Evolutionary conservation across 2,113 vertebrate species (phyloP).

Genomic region (Micromys minutus): DNA sequence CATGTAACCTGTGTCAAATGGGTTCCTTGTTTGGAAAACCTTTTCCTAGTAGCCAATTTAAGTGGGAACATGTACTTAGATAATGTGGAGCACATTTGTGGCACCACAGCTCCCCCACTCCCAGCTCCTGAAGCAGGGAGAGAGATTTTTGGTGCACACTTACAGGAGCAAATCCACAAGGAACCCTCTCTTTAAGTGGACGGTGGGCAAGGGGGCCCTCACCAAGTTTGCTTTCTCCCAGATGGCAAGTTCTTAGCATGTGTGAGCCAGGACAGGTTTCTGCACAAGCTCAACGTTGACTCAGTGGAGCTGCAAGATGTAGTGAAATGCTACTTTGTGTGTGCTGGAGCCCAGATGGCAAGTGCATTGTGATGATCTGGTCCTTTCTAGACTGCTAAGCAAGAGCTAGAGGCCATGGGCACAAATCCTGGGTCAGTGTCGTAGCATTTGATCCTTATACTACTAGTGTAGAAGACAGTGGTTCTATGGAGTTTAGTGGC

Average conservation of each 20-base stretch:
- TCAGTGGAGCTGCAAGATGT: slow-evolving; percentile 96
- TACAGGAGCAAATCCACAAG: slow-evolving; percentile 99
- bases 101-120: slow-evolving; percentile 97
- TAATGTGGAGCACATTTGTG: slow-evolving; percentile 98
- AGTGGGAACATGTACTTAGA: slow-evolving; percentile 99
- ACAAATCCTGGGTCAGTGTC: slow-evolving; percentile 99
- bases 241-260: slow-evolving; percentile 98
- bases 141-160: slow-evolving; percentile 97
- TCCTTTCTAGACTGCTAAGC: slow-evolving; percentile 96
- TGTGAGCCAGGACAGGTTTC: slow-evolving; percentile 97
- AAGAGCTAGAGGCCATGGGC: slow-evolving; percentile 96
- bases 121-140: slow-evolving; percentile 98
- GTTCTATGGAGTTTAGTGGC: slow-evolving; percentile 96
- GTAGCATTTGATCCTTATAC: slow-evolving; percentile 98
- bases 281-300: slow-evolving; percentile 97
- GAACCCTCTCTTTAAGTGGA: slow-evolving; percentile 98
- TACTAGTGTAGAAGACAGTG: slow-evolving; percentile 96
- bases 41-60: slow-evolving; percentile 98
- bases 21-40: slow-evolving; percentile 98
- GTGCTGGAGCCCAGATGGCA: slow-evolving; percentile 99
- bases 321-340: slow-evolving; percentile 99
- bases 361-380: slow-evolving; percentile 98
- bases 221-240: slow-evolving; percentile 99
- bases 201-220: slow-evolving; percentile 97
- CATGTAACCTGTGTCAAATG: slow-evolving; percentile 98